These are phyloP conservation scores for Drosophila baimaii DNA, from an alignment of 1,140 invertebrate species.

Conservation along the genomic window DNA sequence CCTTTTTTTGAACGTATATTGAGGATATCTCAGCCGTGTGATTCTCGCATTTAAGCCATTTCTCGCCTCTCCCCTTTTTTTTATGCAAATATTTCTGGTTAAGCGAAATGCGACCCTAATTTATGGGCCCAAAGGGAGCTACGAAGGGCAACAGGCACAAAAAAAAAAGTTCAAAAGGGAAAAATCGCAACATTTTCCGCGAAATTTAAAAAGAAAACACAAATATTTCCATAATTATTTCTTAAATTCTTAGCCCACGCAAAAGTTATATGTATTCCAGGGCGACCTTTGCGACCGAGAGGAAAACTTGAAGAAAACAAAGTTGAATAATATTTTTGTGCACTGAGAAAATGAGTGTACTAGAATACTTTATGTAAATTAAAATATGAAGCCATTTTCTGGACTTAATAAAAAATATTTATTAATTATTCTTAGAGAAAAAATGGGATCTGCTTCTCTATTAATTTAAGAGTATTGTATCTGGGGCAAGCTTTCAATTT, in stretches of 20 bases:
- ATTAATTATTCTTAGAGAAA: not conserved
- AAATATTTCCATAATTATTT: conserved; percentile 32
- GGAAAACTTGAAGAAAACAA: conserved; percentile 51
- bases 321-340: conserved; percentile 48
- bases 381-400: too few species aligned
- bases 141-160: not conserved
- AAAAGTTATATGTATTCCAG: conserved; percentile 34
- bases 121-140: conserved; percentile 30
- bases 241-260: conserved; percentile 17
- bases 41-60: conserved; percentile 59
- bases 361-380: too few species aligned
- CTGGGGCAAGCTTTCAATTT: not conserved
- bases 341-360: not conserved
- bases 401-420: not conserved
- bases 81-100: conserved; percentile 73
- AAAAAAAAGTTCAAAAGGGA: conserved; percentile 39
- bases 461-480: not conserved
- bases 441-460: too few species aligned
- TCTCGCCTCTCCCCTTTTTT: conserved; percentile 26
- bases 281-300: conserved; percentile 42
- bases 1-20: conserved; percentile 39
- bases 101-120: conserved; percentile 50
- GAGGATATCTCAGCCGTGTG: conserved; percentile 51
- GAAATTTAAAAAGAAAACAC: conserved; percentile 40
- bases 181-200: conserved; percentile 37